phyloP scores from a whole-genome alignment of 2,888 invertebrate species.

The Ormia ochracea region DNA sequence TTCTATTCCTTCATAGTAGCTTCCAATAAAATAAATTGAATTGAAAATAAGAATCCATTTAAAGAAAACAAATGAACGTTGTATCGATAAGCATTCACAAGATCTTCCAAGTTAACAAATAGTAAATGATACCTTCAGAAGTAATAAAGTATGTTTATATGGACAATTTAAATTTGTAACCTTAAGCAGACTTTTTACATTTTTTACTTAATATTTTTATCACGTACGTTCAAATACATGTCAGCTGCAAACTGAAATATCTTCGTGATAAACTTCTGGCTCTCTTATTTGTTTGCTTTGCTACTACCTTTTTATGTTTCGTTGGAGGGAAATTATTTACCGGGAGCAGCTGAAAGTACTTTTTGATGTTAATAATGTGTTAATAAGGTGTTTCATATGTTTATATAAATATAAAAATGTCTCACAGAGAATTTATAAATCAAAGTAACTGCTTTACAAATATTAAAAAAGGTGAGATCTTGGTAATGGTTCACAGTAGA shows the following conservation, averaged over 20 bases:
- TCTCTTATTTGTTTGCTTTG: not conserved
- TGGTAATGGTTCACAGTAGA: too few species aligned
- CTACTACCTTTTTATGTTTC: not conserved
- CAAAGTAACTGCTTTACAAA: too few species aligned
- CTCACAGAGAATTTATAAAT: too few species aligned
- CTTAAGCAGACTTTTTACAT: not conserved
- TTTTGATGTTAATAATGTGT: too few species aligned
- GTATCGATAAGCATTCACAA: not conserved
- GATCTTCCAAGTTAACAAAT: not conserved
- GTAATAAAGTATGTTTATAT: not conserved
- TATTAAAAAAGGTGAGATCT: too few species aligned
- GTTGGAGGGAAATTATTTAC: not conserved
- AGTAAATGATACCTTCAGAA: not conserved
- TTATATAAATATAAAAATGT: too few species aligned
- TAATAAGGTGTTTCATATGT: too few species aligned
- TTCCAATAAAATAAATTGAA: not conserved
- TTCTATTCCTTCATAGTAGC: not conserved
- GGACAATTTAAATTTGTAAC: not conserved
- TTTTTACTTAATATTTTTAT: not conserved
- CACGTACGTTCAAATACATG: not conserved
- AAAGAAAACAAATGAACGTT: not conserved
- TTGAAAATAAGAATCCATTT: not conserved
- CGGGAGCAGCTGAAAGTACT: too few species aligned
- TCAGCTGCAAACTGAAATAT: too few species aligned
- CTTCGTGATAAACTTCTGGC: not conserved